Percentiles rank a stretch among this genome's conserved stretches.
Evolutionary conservation across 2,113 vertebrate species (phyloP).

Genomic region (Hemichromis elongatus): DNA sequence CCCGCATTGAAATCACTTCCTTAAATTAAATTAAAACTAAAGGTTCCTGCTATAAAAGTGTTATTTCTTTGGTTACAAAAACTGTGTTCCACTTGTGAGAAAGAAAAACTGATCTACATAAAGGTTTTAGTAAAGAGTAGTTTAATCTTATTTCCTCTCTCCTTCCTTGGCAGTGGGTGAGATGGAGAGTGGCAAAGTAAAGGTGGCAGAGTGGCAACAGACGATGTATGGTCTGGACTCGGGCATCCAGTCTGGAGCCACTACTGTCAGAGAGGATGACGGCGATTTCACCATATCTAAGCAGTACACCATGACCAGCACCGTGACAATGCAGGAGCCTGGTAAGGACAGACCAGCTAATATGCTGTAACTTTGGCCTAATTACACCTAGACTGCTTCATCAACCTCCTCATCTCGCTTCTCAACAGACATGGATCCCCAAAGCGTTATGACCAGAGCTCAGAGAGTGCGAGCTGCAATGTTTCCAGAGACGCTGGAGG

Average conservation of each 20-base stretch:
- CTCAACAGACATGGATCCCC: constrained; percentile 76
- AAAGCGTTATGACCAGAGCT: constrained; percentile 81
- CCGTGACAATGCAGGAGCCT: constrained; percentile 63
- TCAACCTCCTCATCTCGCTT: not conserved
- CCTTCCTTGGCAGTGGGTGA: constrained; percentile 52
- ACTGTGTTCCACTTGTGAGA: not conserved
- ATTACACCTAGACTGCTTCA: not conserved
- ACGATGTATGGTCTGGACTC: constrained; percentile 82
- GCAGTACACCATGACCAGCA: constrained; percentile 77
- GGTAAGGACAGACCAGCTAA: constrained; percentile 8
- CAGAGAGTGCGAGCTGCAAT: constrained; percentile 87
- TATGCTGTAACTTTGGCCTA: not conserved
- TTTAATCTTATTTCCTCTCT: not conserved
- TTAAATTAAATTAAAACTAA: not conserved
- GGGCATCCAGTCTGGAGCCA: constrained; percentile 88
- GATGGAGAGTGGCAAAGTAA: constrained; percentile 58
- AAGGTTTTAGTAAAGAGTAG: not conserved
- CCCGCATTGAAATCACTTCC: not conserved
- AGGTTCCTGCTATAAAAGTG: not conserved
- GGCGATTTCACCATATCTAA: constrained; percentile 73
- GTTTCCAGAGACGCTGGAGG: constrained; percentile 85
- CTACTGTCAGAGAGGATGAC: constrained; percentile 84
- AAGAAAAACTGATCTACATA: not conserved
- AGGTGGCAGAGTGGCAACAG: constrained; percentile 89
- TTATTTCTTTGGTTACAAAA: not conserved